phyloP scores from a whole-genome alignment of 2,888 invertebrate species.

The Caenorhabditis panamensis region DNA sequence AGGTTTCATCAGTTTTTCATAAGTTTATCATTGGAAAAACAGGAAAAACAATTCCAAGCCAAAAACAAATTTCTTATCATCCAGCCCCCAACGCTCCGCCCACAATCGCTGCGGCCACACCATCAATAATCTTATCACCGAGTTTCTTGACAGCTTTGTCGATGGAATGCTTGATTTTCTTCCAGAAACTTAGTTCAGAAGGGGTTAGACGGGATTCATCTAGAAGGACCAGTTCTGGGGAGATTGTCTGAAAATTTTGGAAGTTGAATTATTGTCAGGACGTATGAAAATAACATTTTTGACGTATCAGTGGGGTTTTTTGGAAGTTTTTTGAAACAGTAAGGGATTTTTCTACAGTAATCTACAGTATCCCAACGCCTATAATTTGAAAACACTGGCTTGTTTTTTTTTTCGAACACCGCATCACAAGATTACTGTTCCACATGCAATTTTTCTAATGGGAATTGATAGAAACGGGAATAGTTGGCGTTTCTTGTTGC shows the following conservation, averaged over 20 bases:
- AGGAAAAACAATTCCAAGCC: not conserved
- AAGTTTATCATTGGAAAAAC: not conserved
- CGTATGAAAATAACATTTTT: too few species aligned
- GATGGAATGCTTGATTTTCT: constrained; percentile 12
- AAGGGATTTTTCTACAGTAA: too few species aligned
- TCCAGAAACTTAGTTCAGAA: constrained; percentile 15
- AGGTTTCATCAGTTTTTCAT: not conserved
- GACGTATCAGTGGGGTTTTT: too few species aligned
- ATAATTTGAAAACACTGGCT: too few species aligned
- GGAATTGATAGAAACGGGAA: too few species aligned
- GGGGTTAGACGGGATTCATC: not conserved
- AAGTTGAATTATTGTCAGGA: too few species aligned
- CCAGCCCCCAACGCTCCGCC: constrained; percentile 5
- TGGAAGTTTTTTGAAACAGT: not conserved
- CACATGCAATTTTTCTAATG: too few species aligned
- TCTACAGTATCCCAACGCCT: too few species aligned
- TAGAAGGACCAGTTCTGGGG: not conserved
- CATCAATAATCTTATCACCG: not conserved
- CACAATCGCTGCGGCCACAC: not conserved
- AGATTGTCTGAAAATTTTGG: too few species aligned
- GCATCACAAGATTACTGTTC: too few species aligned
- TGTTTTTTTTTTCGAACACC: too few species aligned
- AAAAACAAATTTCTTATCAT: not conserved
- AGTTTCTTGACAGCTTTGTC: constrained; percentile 12
- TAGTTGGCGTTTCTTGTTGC: too few species aligned